A percentile compares a stretch with the other conserved stretches of the same genome.
Evolutionary conservation across 2,113 vertebrate species (phyloP).

Genomic region (Harpagus bidentatus): DNA sequence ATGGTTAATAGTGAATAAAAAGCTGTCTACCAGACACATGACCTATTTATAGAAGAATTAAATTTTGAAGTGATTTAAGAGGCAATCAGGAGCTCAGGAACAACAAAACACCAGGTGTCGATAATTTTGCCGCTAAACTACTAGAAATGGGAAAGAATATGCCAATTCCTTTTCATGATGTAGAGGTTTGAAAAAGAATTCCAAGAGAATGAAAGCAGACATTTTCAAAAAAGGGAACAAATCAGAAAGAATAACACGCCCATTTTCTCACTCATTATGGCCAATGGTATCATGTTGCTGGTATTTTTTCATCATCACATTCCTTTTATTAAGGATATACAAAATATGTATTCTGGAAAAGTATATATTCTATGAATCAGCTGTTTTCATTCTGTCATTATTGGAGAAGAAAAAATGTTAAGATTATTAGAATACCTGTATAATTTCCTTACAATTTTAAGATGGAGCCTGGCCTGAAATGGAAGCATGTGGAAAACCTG

Average conservation of each 20-base stretch:
- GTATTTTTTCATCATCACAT: background rate
- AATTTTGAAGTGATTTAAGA: background rate
- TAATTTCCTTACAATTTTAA: background rate
- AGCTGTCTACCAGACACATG: background rate
- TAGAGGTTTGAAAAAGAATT: background rate
- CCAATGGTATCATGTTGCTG: background rate
- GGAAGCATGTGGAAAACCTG: background rate
- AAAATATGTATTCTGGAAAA: background rate
- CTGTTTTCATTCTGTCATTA: background rate
- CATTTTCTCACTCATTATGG: background rate
- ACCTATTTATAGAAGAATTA: constrained; percentile 6
- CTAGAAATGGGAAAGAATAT: background rate
- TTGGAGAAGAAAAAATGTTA: background rate
- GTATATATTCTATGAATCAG: background rate
- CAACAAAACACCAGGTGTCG: background rate
- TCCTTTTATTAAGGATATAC: background rate
- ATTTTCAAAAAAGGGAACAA: background rate
- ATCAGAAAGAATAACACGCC: background rate
- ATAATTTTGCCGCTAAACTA: background rate
- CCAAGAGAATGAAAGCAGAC: background rate
- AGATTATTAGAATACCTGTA: background rate
- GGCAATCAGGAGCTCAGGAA: background rate
- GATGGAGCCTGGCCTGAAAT: background rate
- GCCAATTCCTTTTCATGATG: background rate
- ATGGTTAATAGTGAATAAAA: background rate